A percentile compares a stretch with the other conserved stretches of the same genome.
phyloP scores from a whole-genome alignment of 2,888 invertebrate species.

The Elmis aenea region DNA sequence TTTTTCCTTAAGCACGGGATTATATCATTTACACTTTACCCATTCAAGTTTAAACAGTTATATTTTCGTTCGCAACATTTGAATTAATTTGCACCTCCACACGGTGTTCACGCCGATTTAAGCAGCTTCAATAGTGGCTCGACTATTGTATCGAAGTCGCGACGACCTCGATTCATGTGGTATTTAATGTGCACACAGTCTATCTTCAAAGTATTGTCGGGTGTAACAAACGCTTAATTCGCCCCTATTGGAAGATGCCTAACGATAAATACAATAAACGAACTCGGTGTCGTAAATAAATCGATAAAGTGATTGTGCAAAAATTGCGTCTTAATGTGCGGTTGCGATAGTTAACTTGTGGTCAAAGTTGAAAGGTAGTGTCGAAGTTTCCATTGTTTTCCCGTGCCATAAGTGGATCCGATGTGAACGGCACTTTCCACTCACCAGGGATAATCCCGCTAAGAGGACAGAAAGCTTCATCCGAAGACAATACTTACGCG shows the following conservation, averaged over 20 bases:
- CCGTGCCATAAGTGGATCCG: constrained; percentile 37
- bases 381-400: background rate
- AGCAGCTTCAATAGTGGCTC: constrained; percentile 26
- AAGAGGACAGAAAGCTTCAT: constrained; percentile 34
- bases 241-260: too few species aligned
- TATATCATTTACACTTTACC: too few species aligned
- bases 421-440: constrained; percentile 41
- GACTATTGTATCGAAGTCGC: constrained; percentile 19
- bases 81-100: constrained; percentile 41
- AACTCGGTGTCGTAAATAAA: too few species aligned
- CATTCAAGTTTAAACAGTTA: constrained; percentile 34
- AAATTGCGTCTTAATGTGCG: too few species aligned
- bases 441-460: constrained; percentile 39
- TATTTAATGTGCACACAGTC: too few species aligned
- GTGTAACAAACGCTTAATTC: too few species aligned
- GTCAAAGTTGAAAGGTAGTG: too few species aligned
- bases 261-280: too few species aligned
- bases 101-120: constrained; percentile 32
- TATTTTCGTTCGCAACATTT: constrained; percentile 38
- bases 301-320: too few species aligned
- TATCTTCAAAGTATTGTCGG: too few species aligned
- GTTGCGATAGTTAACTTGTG: too few species aligned
- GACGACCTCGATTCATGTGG: constrained; percentile 16
- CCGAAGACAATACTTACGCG: constrained; percentile 40
- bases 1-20: too few species aligned